These are phyloP conservation scores for Netelia fuscicornis DNA, from an alignment of 2,888 invertebrate species.

Conservation along the genomic window DNA sequence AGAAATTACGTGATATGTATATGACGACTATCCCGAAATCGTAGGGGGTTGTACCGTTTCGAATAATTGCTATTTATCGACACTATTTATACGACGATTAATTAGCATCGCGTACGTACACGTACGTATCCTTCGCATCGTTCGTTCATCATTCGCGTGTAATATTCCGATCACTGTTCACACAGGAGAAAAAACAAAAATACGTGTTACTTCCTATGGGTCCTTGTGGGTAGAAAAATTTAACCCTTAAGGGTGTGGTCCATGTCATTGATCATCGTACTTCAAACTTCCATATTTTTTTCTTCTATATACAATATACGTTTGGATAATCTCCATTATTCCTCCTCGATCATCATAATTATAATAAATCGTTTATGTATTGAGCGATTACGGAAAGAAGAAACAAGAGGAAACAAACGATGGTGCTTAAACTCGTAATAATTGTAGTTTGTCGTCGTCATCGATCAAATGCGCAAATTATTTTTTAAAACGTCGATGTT, in stretches of 20 bases:
- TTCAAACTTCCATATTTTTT: background rate
- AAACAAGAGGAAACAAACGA: background rate
- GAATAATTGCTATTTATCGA: slow-evolving; percentile 44
- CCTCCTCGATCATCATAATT: background rate
- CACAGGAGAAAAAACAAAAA: too few relatives aligned
- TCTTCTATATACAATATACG: background rate
- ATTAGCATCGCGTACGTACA: background rate
- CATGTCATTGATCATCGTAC: background rate
- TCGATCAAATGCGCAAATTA: background rate
- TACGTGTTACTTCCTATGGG: background rate
- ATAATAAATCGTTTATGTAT: background rate
- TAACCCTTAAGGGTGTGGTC: background rate
- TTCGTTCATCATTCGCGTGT: background rate
- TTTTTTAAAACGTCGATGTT: slow-evolving; percentile 3
- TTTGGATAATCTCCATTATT: background rate
- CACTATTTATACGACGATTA: slow-evolving; percentile 46
- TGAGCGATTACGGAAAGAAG: background rate
- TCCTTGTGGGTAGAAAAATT: background rate
- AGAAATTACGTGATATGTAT: slow-evolving; percentile 44
- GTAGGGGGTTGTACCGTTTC: slow-evolving; percentile 33
- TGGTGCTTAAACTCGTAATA: background rate
- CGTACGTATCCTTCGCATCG: background rate
- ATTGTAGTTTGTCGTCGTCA: background rate
- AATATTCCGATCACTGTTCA: background rate
- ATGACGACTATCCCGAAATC: slow-evolving; percentile 30